Base-by-base conservation (phyloP, 2,113 vertebrate genomes). In the Centropus unirufus region DNA sequence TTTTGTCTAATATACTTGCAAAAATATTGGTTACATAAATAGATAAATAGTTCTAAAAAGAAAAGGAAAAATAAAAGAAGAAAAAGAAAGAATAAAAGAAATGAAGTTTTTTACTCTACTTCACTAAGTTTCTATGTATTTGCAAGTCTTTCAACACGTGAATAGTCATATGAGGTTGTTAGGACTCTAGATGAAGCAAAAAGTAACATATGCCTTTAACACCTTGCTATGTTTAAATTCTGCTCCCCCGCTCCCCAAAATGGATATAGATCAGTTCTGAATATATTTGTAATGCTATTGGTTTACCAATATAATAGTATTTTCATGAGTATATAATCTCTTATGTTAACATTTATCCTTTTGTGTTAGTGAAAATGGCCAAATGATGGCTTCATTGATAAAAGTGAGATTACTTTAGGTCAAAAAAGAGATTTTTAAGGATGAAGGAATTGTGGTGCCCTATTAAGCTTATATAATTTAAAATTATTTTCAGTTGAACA, bases 41-140 rank as follows among this genome's bases (percentile, higher is more conserved):
- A 6, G 14, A 34, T 42, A 94, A 77, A 2, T 39, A 6, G 14
- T 29, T 66, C 23, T 1, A 23, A 51, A 22, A 55, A 29, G 13
- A 18, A 9, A 3, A 5, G 27, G 18, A 6, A 7, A 2, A 39
- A 5, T 5, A 6, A 16, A 5, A 21, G 4, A 3, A 13, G 29
- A 36, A 11, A 29, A 30, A 1, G 4, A 20, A 22, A 14, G 6
- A 73, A 54, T 1, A 40, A 36, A 8, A 39, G 3, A 6, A 80
- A 26, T 20, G 0, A 57, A 61, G 15, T 3, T 54, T 90, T 89
- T 84, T 21, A 66, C 17, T 11, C 16, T 66, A 14, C 17, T 68
- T 88, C n/a, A 80, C 4, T 47, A 40, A 40, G 11, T 39, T 78
- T 34, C 14, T n/a, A 68, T 51, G 11, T 26, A 49, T 57, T 57